phyloP scores from a whole-genome alignment of 2,888 invertebrate genomes.

The Tipula helvola region DNA sequence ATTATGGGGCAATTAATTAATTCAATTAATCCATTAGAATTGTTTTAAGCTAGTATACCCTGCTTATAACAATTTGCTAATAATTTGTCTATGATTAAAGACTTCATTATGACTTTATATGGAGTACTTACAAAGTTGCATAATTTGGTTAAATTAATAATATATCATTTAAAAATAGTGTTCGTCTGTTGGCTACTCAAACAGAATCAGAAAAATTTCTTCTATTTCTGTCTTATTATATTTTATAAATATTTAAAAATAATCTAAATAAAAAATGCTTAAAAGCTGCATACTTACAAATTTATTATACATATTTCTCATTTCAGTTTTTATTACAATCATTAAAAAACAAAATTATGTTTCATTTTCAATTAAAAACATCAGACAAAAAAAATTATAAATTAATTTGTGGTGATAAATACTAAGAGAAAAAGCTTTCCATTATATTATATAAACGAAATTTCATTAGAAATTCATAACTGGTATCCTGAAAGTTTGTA shows the following conservation, averaged over 20 bases:
- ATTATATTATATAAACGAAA: background rate
- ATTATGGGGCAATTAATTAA: no score
- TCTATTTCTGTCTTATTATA: background rate
- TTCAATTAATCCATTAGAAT: no score
- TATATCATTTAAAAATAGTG: background rate
- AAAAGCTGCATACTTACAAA: background rate
- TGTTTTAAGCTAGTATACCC: no score
- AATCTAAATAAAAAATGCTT: background rate
- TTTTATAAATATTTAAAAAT: background rate
- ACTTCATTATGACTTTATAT: no score
- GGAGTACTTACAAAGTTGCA: no score
- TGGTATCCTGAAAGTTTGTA: background rate
- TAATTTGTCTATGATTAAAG: no score
- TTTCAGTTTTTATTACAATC: background rate
- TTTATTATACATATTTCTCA: background rate
- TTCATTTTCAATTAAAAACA: background rate
- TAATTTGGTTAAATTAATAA: background rate
- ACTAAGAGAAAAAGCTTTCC: background rate
- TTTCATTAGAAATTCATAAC: background rate
- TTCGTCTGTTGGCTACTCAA: background rate
- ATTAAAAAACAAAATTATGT: background rate
- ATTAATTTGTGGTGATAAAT: background rate
- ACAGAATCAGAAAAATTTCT: background rate
- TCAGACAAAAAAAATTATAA: background rate
- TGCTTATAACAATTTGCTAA: no score